phyloP scores from a whole-genome alignment of 2,888 invertebrate species.

The Acrobeloides nanus region DNA sequence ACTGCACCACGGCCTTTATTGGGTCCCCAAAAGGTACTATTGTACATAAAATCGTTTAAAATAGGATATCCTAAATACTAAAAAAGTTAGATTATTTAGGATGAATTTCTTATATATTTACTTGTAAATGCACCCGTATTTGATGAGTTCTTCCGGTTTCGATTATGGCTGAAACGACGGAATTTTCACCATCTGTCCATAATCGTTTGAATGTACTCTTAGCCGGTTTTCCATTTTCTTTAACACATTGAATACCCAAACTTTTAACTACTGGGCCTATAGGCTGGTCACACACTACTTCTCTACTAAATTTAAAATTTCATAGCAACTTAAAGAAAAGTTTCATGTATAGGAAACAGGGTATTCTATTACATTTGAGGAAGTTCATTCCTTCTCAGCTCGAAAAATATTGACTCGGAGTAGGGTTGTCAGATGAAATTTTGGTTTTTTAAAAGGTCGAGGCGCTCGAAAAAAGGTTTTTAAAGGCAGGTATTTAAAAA shows the following conservation, averaged over 20 bases:
- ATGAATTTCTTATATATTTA: too few relatives aligned
- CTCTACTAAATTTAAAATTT: too few relatives aligned
- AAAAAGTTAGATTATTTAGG: too few relatives aligned
- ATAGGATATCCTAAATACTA: conserved; percentile 78
- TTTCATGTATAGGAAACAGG: too few relatives aligned
- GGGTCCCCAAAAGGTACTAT: conserved; percentile 88
- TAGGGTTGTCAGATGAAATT: too few relatives aligned
- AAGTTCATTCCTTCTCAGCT: too few relatives aligned
- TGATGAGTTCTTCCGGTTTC: conserved; percentile 97
- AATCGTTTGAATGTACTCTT: conserved; percentile 71
- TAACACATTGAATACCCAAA: conserved; percentile 89
- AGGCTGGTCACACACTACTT: conserved; percentile 42
- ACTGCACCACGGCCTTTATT: conserved; percentile 80
- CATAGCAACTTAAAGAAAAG: too few relatives aligned
- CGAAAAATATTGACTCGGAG: too few relatives aligned
- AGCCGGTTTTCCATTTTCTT: conserved; percentile 66
- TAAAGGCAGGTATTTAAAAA: too few relatives aligned
- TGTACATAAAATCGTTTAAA: conserved; percentile 92
- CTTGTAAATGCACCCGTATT: conserved; percentile 90
- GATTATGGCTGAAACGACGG: conserved; percentile 86
- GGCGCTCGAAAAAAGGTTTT: too few relatives aligned
- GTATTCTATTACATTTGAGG: too few relatives aligned
- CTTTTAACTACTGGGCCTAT: conserved; percentile 64
- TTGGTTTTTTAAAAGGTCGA: too few relatives aligned
- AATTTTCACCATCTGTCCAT: conserved; percentile 74